These are phyloP conservation scores for Rhegmatorhina hoffmannsi DNA, from an alignment of 2,113 vertebrate species.

Conservation along the genomic window DNA sequence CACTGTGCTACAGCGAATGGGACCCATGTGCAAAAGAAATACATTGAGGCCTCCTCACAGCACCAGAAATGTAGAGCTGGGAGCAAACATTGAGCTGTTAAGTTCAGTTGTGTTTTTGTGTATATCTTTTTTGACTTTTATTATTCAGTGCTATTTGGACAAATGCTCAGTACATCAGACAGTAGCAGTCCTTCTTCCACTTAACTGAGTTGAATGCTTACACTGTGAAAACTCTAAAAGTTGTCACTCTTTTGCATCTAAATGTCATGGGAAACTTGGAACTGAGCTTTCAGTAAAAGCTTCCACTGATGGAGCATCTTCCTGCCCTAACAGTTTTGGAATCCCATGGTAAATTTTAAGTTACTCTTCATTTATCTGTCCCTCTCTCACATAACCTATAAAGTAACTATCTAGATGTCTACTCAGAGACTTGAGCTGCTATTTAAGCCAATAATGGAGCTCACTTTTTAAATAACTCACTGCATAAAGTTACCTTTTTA, in stretches of 20 bases:
- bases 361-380: not conserved
- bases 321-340: not conserved
- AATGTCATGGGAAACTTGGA: not conserved
- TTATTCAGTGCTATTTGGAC: not conserved
- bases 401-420: not conserved
- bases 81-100: not conserved
- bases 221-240: not conserved
- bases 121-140: not conserved
- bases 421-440: not conserved
- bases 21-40: not conserved
- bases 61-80: not conserved
- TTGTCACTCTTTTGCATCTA: not conserved
- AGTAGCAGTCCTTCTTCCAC: not conserved
- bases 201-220: not conserved
- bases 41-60: fast-evolving
- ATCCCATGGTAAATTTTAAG: not conserved
- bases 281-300: not conserved
- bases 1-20: fast-evolving
- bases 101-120: not conserved
- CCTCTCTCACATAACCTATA: not conserved
- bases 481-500: not conserved
- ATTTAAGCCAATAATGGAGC: not conserved
- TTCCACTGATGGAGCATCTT: not conserved
- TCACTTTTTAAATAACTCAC: not conserved
- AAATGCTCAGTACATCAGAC: not conserved